Base-by-base conservation (phyloP, 2,113 vertebrate species). In the Nothoprocta perdicaria region DNA sequence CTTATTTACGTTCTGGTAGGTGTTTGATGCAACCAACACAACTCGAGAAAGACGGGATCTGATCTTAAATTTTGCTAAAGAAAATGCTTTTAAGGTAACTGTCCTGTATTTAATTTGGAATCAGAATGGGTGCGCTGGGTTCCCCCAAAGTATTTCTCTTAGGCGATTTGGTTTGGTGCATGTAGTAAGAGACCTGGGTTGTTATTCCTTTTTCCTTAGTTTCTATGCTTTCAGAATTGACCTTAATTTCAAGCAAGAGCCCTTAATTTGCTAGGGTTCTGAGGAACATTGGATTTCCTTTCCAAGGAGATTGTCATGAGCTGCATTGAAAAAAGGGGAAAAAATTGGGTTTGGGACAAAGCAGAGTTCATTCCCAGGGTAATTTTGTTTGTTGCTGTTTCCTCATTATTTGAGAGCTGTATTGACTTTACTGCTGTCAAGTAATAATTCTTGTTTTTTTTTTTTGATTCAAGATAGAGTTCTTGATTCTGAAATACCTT, bases 1-100 rank as follows among this genome's bases (percentile, higher is more conserved):
- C 10, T 46, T 48, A 1, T 19, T 63, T 4, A 0, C 80, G 80
- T 87, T 29, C 61, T 46, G 46, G 14, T 76, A 99, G 99, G 99
- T 99, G 72, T 99, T 99, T 78, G 99, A 99, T 96, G 99, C 99
- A 5, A 99, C 99, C 93, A 99, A 99, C 96, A 99, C 99, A 29
- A 99, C 99, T 29, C 98, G 99, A 77, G 99, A 99, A 87, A 98
- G 99, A 9, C 96, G 99, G 87, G 99, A 99, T 95, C 97, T 99
- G 90, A 99, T 99, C 93, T 96, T 99, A 75, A 95, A 86, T 75
- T 99, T 99, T 95, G 98, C 98, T 4, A 97, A 98, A 89, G 98
- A 99, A 79, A 98, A 99, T 68, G 95, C 98, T 35, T 99, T 98
- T 94, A 99, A 99, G 98, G 99, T 99, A 85, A 66, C 1, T 84